Evolutionary conservation across 2,113 vertebrate species (phyloP).

Genomic region (Rhinoptilus africanus): DNA sequence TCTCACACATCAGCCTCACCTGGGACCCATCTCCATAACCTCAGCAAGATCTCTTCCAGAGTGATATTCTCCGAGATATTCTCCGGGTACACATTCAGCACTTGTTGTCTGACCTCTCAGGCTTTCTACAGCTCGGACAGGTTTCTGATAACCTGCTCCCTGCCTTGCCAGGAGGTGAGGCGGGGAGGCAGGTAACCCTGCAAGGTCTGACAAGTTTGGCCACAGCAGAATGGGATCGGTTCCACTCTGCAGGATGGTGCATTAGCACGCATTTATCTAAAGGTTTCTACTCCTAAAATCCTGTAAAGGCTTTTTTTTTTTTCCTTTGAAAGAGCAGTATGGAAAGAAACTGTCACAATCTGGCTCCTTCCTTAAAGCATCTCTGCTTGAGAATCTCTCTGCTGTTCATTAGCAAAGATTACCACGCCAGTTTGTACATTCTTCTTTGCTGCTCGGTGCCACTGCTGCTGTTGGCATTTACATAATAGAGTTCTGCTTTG

Average conservation of each 20-base stretch:
- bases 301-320: background rate
- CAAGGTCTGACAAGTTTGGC: background rate
- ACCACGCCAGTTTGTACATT: background rate
- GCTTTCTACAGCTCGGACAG: background rate
- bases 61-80: fast-evolving
- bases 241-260: background rate
- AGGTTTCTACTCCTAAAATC: background rate
- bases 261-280: background rate
- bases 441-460: background rate
- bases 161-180: fast-evolving
- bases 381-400: background rate
- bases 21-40: background rate
- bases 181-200: background rate
- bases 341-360: background rate
- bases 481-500: background rate
- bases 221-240: background rate
- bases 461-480: background rate
- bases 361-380: background rate
- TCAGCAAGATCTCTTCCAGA: background rate
- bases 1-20: background rate
- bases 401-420: background rate
- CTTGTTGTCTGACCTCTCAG: background rate
- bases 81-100: background rate
- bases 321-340: background rate
- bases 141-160: background rate